A percentile compares a stretch with the other conserved stretches of the same genome.
phyloP scores from a whole-genome alignment of 2,797 vertebrate species.

The Sandelia bainsii region DNA sequence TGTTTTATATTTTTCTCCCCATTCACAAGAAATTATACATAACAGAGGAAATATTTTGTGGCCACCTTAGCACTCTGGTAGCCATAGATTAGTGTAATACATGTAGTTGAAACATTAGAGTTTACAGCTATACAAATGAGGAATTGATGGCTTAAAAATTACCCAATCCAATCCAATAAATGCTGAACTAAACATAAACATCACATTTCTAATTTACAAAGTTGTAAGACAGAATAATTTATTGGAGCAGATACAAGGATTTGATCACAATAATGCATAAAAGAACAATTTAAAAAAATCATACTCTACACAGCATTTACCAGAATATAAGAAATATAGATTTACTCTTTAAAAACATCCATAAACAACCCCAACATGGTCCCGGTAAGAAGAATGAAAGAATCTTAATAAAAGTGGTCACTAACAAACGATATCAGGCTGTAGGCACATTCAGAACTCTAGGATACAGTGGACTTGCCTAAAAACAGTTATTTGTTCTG shows the following conservation, averaged over 20 bases:
- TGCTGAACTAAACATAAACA: constrained; percentile 25
- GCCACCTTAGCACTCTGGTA: too few relatives aligned
- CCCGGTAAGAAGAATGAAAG: constrained; percentile 78
- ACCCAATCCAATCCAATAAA: background rate
- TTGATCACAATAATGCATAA: constrained; percentile 78
- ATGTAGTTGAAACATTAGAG: background rate
- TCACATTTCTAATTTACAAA: constrained; percentile 42
- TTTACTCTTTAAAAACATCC: constrained; percentile 81
- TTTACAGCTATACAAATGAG: background rate
- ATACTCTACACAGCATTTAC: constrained; percentile 77
- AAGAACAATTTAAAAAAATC: constrained; percentile 71
- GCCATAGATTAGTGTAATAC: background rate
- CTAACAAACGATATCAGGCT: constrained; percentile 62
- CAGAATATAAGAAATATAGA: constrained; percentile 81
- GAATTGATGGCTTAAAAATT: background rate
- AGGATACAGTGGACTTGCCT: constrained; percentile 72
- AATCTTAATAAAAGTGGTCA: constrained; percentile 80
- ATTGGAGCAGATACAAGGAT: constrained; percentile 80
- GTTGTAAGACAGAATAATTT: constrained; percentile 79
- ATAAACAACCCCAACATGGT: constrained; percentile 80
- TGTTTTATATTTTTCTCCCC: background rate
- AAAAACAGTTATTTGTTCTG: constrained; percentile 70
- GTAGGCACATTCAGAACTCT: constrained; percentile 72
- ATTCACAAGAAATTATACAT: background rate
- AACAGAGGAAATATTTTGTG: background rate